Evolutionary conservation across 2,797 vertebrate genomes (phyloP).

Genomic region (Xenentodon cancila): DNA sequence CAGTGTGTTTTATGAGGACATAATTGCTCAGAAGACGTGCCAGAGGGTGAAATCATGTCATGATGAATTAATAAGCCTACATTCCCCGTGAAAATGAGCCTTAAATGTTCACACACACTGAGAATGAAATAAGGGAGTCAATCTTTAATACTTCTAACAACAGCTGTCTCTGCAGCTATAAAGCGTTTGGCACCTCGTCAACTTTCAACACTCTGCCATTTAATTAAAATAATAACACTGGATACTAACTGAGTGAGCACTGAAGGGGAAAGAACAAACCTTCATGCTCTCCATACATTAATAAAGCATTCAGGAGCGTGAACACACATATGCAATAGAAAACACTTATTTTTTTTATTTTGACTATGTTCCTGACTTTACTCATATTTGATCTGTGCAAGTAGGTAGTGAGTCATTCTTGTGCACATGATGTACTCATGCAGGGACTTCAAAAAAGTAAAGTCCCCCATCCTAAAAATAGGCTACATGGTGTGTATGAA

Average conservation of each 20-base stretch:
- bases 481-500: background rate
- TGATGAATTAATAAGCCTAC: constrained; percentile 29
- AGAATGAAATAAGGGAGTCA: constrained; percentile 4
- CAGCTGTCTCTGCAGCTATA: constrained; percentile 6
- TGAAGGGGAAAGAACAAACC: constrained; percentile 12
- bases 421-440: constrained; percentile 30
- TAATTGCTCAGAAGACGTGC: constrained; percentile 29
- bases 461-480: constrained; percentile 7
- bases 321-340: constrained; percentile 26
- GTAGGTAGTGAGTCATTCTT: constrained; percentile 31
- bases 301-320: constrained; percentile 17
- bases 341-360: constrained; percentile 35
- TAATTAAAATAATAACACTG: constrained; percentile 14
- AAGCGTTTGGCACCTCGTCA: constrained; percentile 11
- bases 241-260: constrained; percentile 12
- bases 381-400: constrained; percentile 28
- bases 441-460: constrained; percentile 15
- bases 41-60: constrained; percentile 28
- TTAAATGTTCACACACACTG: background rate
- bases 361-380: constrained; percentile 11
- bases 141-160: background rate
- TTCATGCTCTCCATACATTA: constrained; percentile 10
- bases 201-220: constrained; percentile 29
- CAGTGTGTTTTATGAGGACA: constrained; percentile 18
- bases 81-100: constrained; percentile 19